A percentile compares a stretch with the other conserved stretches of the same genome.
These are phyloP conservation scores for Bemisia tabaci DNA, from an alignment of 1,140 invertebrate species.

Conservation along the genomic window DNA sequence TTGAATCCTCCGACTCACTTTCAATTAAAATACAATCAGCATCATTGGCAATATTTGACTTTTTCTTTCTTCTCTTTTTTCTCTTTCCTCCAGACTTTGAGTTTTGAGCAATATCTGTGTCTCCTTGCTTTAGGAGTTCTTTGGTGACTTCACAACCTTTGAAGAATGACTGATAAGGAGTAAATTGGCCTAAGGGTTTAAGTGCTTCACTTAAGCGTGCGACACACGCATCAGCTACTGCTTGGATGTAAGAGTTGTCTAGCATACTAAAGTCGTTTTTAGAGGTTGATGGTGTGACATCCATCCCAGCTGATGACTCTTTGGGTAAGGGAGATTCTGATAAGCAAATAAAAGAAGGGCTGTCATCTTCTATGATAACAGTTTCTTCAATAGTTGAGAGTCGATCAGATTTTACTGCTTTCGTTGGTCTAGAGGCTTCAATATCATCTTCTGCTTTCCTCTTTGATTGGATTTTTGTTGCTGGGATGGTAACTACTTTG, in stretches of 20 bases:
- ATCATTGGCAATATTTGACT: not conserved
- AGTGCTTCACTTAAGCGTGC: not conserved
- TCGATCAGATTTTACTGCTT: not conserved
- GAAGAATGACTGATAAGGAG: not conserved
- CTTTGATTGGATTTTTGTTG: not conserved
- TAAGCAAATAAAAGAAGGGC: not conserved
- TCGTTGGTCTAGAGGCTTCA: not conserved
- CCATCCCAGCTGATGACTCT: not conserved
- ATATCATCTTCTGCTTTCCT: not conserved
- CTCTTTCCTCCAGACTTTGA: not conserved
- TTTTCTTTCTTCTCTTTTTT: not conserved
- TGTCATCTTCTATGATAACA: not conserved
- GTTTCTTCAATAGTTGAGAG: not conserved
- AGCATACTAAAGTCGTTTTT: not conserved
- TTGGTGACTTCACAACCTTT: not conserved
- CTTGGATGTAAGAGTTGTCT: no score
- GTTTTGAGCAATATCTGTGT: no score
- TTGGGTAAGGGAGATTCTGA: not conserved
- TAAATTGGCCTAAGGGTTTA: not conserved
- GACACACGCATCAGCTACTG: not conserved
- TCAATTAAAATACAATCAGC: not conserved
- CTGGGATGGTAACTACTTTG: not conserved
- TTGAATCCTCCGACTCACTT: not conserved
- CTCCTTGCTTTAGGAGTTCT: not conserved
- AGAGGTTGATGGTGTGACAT: not conserved